phyloP scores from a whole-genome alignment of 2,888 invertebrate genomes.

The Brenthis daphne region DNA sequence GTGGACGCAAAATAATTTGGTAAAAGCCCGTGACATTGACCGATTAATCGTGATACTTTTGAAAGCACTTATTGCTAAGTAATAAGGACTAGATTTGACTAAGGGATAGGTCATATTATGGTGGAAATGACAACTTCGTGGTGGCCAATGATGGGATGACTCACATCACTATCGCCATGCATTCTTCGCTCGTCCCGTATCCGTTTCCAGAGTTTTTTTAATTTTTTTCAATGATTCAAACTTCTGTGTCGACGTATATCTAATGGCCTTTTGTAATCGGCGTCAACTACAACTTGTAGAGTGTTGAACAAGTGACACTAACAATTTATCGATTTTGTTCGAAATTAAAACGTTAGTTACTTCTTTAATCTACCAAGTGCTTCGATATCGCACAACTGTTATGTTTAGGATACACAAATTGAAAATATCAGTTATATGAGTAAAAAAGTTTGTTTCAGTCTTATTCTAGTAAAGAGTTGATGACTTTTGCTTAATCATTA shows the following conservation, averaged over 20 bases:
- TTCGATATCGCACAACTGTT: too few species aligned
- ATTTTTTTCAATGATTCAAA: slow-evolving; percentile 60
- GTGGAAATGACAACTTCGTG: slow-evolving; percentile 58
- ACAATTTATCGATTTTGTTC: background rate
- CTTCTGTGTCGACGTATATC: slow-evolving; percentile 54
- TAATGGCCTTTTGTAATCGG: slow-evolving; percentile 33
- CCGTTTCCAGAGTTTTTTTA: slow-evolving; percentile 59
- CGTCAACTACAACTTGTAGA: slow-evolving; percentile 27
- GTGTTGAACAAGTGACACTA: slow-evolving; percentile 19
- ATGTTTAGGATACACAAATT: too few species aligned
- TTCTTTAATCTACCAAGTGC: too few species aligned
- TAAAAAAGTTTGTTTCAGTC: too few species aligned
- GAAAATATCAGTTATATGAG: too few species aligned
- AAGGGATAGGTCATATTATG: slow-evolving; percentile 40
- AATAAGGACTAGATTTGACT: slow-evolving; percentile 48
- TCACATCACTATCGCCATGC: slow-evolving; percentile 69
- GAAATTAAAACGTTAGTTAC: background rate
- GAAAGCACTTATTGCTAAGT: slow-evolving; percentile 42
- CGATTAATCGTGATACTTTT: slow-evolving; percentile 43
- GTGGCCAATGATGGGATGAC: slow-evolving; percentile 74
- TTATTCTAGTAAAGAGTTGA: too few species aligned
- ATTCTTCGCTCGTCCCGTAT: slow-evolving; percentile 69
- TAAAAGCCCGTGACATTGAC: slow-evolving; percentile 51
- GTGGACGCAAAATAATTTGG: slow-evolving; percentile 50
- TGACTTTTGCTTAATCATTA: too few species aligned